Percentiles rank a stretch among this genome's conserved stretches.
Evolutionary conservation across 2,113 vertebrate species (phyloP).

Genomic region (Bucco capensis): DNA sequence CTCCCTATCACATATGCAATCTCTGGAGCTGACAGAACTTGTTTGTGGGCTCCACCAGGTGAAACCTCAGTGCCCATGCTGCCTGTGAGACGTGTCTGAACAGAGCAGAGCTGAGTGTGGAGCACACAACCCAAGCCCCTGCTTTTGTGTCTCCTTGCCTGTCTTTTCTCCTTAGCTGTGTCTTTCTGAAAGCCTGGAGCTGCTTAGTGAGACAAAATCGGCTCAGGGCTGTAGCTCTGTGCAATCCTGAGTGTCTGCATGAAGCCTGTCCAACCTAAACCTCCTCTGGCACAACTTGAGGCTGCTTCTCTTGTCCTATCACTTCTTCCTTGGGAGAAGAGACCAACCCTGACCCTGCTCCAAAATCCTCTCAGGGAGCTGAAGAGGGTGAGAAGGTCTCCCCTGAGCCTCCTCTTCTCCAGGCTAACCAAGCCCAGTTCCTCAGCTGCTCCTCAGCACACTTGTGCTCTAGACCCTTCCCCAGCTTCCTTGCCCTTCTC

Average conservation of each 20-base stretch:
- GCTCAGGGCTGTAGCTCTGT: background rate
- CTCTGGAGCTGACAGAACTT: background rate
- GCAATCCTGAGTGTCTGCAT: fast-evolving
- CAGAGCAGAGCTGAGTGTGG: fast-evolving
- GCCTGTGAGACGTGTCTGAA: background rate
- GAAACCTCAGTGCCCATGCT: background rate
- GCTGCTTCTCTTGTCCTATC: too few relatives aligned
- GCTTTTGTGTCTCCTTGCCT: fast-evolving
- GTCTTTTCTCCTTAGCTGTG: background rate
- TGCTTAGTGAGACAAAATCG: background rate
- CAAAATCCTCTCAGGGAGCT: too few relatives aligned
- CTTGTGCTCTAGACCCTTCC: too few relatives aligned
- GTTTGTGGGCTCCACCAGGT: background rate
- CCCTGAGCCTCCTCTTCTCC: too few relatives aligned
- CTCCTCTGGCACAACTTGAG: too few relatives aligned
- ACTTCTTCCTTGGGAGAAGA: too few relatives aligned
- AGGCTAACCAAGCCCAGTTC: too few relatives aligned
- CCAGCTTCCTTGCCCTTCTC: too few relatives aligned
- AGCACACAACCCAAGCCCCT: background rate
- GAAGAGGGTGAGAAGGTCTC: too few relatives aligned
- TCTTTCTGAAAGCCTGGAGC: background rate
- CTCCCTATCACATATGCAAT: background rate
- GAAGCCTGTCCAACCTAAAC: background rate
- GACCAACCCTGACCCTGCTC: too few relatives aligned
- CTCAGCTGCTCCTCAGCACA: too few relatives aligned